A percentile compares a stretch with the other conserved stretches of the same genome.
Conservation (phyloP, 2,888 invertebrate species). For the Icerya purchasi region DNA sequence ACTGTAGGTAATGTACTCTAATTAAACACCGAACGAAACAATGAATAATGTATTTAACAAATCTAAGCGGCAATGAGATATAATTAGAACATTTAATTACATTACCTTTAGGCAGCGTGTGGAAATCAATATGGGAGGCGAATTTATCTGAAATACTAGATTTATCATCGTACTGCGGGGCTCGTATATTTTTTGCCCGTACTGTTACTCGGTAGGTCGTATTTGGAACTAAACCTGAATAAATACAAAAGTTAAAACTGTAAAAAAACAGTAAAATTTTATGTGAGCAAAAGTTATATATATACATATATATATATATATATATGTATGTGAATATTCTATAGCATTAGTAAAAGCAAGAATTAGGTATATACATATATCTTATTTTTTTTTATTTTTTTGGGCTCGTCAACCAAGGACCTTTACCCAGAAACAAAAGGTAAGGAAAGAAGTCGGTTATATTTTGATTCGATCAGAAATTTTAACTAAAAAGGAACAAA, state of each 20-base stretch:
- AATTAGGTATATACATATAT: background rate
- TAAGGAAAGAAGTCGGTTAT: too few species aligned
- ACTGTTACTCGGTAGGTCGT: conserved; percentile 92
- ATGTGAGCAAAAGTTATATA: background rate
- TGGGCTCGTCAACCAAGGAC: too few species aligned
- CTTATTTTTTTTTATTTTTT: too few species aligned
- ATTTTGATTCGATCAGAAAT: too few species aligned
- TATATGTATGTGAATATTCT: background rate
- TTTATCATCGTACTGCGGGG: conserved; percentile 33
- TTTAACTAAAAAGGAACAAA: too few species aligned
- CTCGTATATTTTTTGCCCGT: conserved; percentile 73
- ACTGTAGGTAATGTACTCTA: too few species aligned
- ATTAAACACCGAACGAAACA: too few species aligned
- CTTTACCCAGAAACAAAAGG: too few species aligned
- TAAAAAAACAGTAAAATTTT: background rate
- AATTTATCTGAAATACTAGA: conserved; percentile 44
- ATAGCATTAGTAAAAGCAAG: background rate
- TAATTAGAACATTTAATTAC: conserved; percentile 1
- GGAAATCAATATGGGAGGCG: conserved; percentile 72
- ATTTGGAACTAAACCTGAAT: conserved; percentile 66
- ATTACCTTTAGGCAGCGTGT: conserved; percentile 72
- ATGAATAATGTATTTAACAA: too few species aligned
- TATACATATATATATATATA: background rate
- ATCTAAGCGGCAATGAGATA: too few species aligned
- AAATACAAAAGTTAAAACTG: background rate